Conservation (phyloP, 2,888 invertebrate species). For the Cosmorhoe ocellata region DNA sequence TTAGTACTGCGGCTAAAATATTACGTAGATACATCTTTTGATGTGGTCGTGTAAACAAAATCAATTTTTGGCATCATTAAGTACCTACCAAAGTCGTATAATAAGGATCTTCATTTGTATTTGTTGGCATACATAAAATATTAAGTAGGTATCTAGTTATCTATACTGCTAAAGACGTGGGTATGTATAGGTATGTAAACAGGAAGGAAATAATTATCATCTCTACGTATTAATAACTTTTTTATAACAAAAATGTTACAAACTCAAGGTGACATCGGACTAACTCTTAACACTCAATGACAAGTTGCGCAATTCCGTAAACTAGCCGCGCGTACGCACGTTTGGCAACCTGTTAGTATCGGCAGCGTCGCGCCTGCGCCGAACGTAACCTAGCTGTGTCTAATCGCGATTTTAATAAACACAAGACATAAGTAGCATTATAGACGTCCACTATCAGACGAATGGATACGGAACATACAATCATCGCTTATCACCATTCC, state of each 20-base stretch:
- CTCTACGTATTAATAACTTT: background rate
- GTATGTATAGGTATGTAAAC: no score
- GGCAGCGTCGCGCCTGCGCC: conserved; percentile 22
- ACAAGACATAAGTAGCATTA: conserved; percentile 8
- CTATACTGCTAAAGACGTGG: no score
- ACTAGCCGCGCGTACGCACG: conserved; percentile 53
- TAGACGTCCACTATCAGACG: conserved; percentile 36
- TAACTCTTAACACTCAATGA: conserved; percentile 49
- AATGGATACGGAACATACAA: conserved; percentile 35
- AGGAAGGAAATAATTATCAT: no score
- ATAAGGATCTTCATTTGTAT: no score
- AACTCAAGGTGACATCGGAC: conserved; percentile 45
- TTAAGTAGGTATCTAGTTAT: no score
- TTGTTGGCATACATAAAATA: no score
- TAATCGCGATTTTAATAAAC: conserved; percentile 21
- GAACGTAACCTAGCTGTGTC: conserved; percentile 14
- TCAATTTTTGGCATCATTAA: no score
- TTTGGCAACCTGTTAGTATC: conserved; percentile 42
- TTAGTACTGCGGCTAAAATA: conserved; percentile 9
- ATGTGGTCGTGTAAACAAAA: background rate
- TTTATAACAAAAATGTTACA: background rate
- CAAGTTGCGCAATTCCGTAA: conserved; percentile 53
- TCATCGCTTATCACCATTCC: conserved; percentile 33
- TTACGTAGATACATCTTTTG: background rate
- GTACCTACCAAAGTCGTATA: no score